Evolutionary conservation across 1,140 invertebrate genomes (phyloP).

Genomic region (Dendrolimus kikuchii): DNA sequence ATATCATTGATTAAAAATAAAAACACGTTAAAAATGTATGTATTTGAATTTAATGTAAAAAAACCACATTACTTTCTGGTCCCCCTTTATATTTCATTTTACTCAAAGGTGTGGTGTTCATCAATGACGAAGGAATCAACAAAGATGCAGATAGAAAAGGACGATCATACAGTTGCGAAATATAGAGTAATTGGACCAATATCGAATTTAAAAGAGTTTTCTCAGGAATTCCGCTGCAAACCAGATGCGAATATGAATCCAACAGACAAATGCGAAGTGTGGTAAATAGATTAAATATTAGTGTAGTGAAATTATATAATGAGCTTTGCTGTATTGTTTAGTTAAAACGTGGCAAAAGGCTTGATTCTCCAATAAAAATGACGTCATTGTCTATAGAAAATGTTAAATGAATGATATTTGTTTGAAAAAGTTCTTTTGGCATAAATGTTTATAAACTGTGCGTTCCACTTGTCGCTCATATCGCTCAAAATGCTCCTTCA

Average conservation of each 20-base stretch:
- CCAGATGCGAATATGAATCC: slow-evolving; percentile 91
- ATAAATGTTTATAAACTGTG: too few relatives aligned
- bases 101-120: slow-evolving; percentile 87
- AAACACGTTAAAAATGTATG: too few relatives aligned
- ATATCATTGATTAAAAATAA: too few relatives aligned
- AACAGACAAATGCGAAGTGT: slow-evolving; percentile 90
- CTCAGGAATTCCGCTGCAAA: slow-evolving; percentile 89
- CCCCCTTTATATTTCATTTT: neutral
- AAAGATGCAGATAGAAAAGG: slow-evolving; percentile 87
- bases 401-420: too few relatives aligned
- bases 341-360: neutral
- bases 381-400: too few relatives aligned
- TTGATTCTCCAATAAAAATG: too few relatives aligned
- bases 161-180: slow-evolving; percentile 85
- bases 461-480: too few relatives aligned
- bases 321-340: neutral
- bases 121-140: slow-evolving; percentile 84
- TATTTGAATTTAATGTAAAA: too few relatives aligned
- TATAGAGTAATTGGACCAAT: slow-evolving; percentile 92
- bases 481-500: too few relatives aligned
- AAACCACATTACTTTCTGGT: too few relatives aligned
- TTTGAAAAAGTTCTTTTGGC: too few relatives aligned
- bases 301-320: slow-evolving; percentile 1
- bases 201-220: slow-evolving; percentile 91
- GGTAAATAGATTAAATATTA: slow-evolving; percentile 76